Percentiles rank a stretch among this genome's conserved stretches.
Evolutionary conservation across 2,888 invertebrate genomes (phyloP).

Genomic region (Chrysolina americana): DNA sequence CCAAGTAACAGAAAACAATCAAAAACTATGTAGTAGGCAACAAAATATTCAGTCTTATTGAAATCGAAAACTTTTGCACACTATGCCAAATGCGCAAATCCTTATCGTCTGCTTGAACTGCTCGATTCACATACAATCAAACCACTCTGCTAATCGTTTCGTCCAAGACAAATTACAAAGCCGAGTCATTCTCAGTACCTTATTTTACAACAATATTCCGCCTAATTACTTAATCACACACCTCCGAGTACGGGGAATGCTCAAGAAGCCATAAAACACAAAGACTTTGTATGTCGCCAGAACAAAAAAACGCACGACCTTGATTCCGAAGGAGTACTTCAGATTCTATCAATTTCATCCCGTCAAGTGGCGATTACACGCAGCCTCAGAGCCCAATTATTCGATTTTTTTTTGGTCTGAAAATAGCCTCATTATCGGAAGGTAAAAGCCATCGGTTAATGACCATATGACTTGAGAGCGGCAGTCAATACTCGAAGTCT

Average conservation of each 20-base stretch:
- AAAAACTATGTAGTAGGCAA: no score
- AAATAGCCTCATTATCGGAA: conserved; percentile 40
- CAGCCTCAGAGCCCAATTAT: conserved; percentile 38
- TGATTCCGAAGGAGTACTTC: conserved; percentile 3
- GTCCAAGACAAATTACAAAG: background rate
- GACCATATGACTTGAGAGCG: background rate
- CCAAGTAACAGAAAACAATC: no score
- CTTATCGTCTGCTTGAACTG: background rate
- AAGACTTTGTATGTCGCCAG: background rate
- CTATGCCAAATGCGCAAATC: no score
- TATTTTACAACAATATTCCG: conserved; percentile 3
- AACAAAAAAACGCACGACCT: background rate
- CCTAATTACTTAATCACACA: conserved; percentile 27
- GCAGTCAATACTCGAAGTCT: background rate
- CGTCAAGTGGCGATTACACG: conserved; percentile 32
- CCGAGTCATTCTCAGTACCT: background rate
- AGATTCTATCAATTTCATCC: background rate
- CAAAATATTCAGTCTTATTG: no score
- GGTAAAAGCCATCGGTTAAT: conserved; percentile 31
- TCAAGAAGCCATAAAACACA: conserved; percentile 27
- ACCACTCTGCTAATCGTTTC: background rate
- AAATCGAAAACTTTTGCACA: no score
- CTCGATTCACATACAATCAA: background rate
- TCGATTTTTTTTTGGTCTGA: conserved; percentile 33
- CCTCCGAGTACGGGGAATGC: conserved; percentile 22